Percentiles rank a stretch among this genome's conserved stretches.
Evolutionary conservation across 2,888 invertebrate genomes (phyloP).

Genomic region (Agapostemon virescens): DNA sequence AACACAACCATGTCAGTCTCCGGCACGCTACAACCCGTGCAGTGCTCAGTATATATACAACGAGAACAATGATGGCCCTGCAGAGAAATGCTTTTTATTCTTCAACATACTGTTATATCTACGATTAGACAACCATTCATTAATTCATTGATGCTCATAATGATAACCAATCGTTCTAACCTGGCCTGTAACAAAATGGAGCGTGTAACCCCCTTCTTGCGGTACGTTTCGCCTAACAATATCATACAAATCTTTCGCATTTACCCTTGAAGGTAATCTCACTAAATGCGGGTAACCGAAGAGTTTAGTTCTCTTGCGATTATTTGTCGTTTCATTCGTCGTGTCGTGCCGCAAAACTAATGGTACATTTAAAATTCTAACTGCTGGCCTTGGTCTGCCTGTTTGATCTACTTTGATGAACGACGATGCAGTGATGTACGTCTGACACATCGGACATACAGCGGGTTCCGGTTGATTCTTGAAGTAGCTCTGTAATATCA

Average conservation of each 20-base stretch:
- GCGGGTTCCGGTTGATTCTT: conserved; percentile 73
- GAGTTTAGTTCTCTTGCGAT: conserved; percentile 79
- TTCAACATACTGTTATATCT: conserved; percentile 5
- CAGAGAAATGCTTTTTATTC: conserved; percentile 26
- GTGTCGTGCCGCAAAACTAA: conserved; percentile 82
- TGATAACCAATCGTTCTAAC: conserved; percentile 73
- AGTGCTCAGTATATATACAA: conserved; percentile 83
- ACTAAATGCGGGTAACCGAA: conserved; percentile 83
- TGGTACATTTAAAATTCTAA: conserved; percentile 82
- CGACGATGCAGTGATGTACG: conserved; percentile 71
- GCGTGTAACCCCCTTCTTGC: conserved; percentile 80
- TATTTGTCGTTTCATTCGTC: conserved; percentile 80
- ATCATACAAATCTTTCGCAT: conserved; percentile 81
- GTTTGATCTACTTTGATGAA: conserved; percentile 77
- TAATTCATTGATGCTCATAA: neutral
- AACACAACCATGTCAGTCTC: conserved; percentile 81
- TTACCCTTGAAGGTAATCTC: conserved; percentile 82
- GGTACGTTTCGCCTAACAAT: conserved; percentile 81
- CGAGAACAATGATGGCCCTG: conserved; percentile 84
- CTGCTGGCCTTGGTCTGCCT: conserved; percentile 74
- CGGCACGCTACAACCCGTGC: conserved; percentile 83
- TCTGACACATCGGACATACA: conserved; percentile 74
- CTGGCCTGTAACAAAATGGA: conserved; percentile 83
- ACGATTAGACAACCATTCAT: neutral
- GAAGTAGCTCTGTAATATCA: conserved; percentile 76